phyloP scores from a whole-genome alignment of 1,140 invertebrate species.

The Hylaeus anthracinus region DNA sequence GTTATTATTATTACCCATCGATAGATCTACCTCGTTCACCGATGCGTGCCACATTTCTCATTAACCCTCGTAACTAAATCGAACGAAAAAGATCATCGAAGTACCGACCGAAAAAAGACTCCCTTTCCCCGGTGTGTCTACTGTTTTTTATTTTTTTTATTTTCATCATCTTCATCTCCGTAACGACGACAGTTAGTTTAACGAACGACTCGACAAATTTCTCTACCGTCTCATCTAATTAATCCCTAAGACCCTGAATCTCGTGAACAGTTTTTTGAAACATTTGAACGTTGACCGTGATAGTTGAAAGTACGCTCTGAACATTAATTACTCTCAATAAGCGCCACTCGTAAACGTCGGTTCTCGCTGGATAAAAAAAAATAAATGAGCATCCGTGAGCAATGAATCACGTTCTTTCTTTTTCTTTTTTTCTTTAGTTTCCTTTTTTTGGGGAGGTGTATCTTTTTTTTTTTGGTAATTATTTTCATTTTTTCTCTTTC shows the following conservation, averaged over 20 bases:
- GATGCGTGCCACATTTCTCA: background rate
- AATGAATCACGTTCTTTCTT: conserved; percentile 39
- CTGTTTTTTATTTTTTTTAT: background rate
- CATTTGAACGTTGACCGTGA: conserved; percentile 41
- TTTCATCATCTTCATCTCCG: no score
- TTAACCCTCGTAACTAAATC: background rate
- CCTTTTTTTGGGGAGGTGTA: background rate
- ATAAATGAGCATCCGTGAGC: conserved; percentile 54
- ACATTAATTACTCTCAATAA: conserved; percentile 44
- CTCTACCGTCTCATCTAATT: conserved; percentile 39
- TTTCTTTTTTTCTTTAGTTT: background rate
- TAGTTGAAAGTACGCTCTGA: conserved; percentile 36
- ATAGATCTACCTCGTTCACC: conserved; percentile 1
- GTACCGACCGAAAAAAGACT: conserved; percentile 15
- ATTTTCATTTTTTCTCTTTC: conserved; percentile 18
- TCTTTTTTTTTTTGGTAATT: background rate
- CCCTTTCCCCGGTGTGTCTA: conserved; percentile 27
- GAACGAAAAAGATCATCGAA: background rate
- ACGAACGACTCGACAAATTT: conserved; percentile 35
- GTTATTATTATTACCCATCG: background rate
- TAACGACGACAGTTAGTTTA: conserved; percentile 16
- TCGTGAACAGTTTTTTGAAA: conserved; percentile 39
- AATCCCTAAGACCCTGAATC: conserved; percentile 53
- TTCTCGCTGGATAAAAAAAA: conserved; percentile 46
- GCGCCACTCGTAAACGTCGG: conserved; percentile 1